Evolutionary conservation across 1,140 invertebrate genomes (phyloP).

Genomic region (Periplaneta americana): DNA sequence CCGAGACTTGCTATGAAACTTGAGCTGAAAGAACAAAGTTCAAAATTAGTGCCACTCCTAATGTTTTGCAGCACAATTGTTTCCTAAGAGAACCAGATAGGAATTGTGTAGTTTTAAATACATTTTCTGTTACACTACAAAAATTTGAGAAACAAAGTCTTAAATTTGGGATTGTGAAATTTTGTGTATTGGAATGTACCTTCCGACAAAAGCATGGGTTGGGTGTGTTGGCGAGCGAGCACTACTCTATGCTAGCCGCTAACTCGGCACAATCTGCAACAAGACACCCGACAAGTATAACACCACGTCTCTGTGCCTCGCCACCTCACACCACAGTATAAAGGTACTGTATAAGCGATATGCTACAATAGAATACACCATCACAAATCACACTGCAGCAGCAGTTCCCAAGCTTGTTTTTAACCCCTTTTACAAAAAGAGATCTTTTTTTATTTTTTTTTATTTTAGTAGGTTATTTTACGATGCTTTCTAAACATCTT

Average conservation of each 20-base stretch:
- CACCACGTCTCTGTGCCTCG: not conserved
- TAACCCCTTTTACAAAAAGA: too few species aligned
- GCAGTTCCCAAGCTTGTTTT: too few species aligned
- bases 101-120: not conserved
- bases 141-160: too few species aligned
- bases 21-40: slow-evolving; percentile 51
- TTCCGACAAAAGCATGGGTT: not conserved
- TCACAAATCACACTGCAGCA: too few species aligned
- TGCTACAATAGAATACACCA: too few species aligned
- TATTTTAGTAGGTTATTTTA: too few species aligned
- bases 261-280: not conserved
- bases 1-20: slow-evolving; percentile 89
- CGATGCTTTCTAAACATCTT: too few species aligned
- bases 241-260: not conserved
- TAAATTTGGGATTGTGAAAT: too few species aligned
- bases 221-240: not conserved
- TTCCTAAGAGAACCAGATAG: not conserved
- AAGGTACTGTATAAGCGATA: too few species aligned
- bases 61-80: not conserved
- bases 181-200: not conserved
- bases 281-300: not conserved
- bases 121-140: too few species aligned
- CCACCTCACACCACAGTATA: too few species aligned
- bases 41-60: not conserved
- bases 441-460: too few species aligned